A percentile compares a stretch with the other conserved stretches of the same genome.
Conservation (phyloP, 2,888 invertebrate genomes). For the Lepidocyrtinus sp. region DNA sequence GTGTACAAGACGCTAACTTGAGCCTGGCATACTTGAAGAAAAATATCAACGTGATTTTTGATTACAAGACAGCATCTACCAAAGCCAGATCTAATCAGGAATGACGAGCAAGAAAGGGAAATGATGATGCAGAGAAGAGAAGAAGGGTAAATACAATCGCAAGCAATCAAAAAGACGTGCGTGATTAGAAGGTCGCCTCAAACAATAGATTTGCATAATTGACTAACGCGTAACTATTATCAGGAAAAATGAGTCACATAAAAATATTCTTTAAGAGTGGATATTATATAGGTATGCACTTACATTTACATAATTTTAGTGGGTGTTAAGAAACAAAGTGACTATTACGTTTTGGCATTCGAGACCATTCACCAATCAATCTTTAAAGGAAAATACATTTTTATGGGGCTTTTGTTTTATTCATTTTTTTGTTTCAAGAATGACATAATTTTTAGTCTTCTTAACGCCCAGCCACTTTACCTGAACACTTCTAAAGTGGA, state of each 20-base stretch:
- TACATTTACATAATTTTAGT: conserved; percentile 1
- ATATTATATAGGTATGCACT: background rate
- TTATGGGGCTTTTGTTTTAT: conserved; percentile 15
- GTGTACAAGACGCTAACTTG: background rate
- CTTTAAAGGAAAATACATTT: background rate
- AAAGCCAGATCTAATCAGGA: conserved; percentile 42
- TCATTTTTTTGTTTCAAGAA: background rate
- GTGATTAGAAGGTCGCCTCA: conserved; percentile 12
- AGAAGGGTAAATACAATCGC: background rate
- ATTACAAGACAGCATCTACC: background rate
- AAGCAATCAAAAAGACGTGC: background rate
- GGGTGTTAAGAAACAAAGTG: background rate
- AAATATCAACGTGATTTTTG: background rate
- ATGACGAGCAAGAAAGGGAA: conserved; percentile 25
- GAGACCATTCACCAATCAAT: conserved; percentile 1
- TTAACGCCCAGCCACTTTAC: conserved; percentile 13
- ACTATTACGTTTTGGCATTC: background rate
- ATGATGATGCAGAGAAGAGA: conserved; percentile 13
- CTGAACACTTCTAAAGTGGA: background rate
- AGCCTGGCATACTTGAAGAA: background rate
- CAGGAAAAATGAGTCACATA: background rate
- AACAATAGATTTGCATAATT: conserved; percentile 15
- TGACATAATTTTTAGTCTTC: background rate
- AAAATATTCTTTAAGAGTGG: background rate
- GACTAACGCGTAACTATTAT: background rate